phyloP scores from a whole-genome alignment of 1,140 invertebrate species.

The Drosophila ogumai region DNA sequence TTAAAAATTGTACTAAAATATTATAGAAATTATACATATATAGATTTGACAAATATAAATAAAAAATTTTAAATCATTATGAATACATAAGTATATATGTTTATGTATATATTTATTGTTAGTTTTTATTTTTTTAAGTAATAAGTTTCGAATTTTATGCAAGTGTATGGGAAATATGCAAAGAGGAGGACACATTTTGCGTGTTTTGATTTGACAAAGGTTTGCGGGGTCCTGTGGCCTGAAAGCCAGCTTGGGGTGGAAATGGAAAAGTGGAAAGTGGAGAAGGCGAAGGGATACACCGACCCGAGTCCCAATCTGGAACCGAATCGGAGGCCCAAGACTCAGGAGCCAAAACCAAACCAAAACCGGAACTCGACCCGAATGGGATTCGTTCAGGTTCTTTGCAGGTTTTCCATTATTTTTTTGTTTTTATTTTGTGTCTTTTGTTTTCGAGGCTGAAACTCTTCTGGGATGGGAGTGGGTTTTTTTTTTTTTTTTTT shows the following conservation, averaged over 20 bases:
- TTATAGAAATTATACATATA: too few species aligned
- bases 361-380: slow-evolving; percentile 13
- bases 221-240: slow-evolving; percentile 22
- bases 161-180: slow-evolving; percentile 31
- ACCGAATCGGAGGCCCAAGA: slow-evolving; percentile 3
- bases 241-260: slow-evolving; percentile 1
- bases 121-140: too few species aligned
- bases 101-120: too few species aligned
- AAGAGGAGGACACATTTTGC: slow-evolving; percentile 27
- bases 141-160: background rate
- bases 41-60: too few species aligned
- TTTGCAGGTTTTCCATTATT: slow-evolving; percentile 3
- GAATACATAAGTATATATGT: too few species aligned
- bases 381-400: slow-evolving; percentile 14
- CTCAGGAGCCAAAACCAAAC: slow-evolving; percentile 6
- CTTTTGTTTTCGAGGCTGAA: slow-evolving; percentile 6
- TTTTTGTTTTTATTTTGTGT: background rate
- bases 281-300: background rate
- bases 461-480: slow-evolving; percentile 8
- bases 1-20: too few species aligned
- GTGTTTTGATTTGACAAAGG: slow-evolving; percentile 51
- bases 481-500: background rate
- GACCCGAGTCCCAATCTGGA: slow-evolving; percentile 1
- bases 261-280: background rate
- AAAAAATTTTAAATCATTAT: too few species aligned